Evolutionary conservation across 2,113 vertebrate genomes (phyloP).

Genomic region (Labeo rohita): DNA sequence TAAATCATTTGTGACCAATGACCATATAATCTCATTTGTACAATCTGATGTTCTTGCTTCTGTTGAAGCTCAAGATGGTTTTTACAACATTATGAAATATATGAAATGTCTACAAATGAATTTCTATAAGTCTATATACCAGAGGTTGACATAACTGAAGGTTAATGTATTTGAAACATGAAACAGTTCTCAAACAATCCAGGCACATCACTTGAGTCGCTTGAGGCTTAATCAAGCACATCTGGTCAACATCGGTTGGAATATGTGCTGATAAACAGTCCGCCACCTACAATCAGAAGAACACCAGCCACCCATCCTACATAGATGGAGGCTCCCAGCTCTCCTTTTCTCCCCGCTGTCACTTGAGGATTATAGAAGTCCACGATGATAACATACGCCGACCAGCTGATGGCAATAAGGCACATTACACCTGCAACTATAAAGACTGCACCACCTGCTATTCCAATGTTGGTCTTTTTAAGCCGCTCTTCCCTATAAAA

Average conservation of each 20-base stretch:
- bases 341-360: conserved; percentile 75
- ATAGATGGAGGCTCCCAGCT: conserved; percentile 88
- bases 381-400: conserved; percentile 81
- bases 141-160: background rate
- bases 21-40: background rate
- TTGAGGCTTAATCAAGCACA: background rate
- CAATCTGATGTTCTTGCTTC: background rate
- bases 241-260: conserved; percentile 63
- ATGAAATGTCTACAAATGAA: too few relatives aligned
- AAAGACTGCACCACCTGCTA: conserved; percentile 72
- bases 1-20: background rate
- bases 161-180: background rate
- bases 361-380: conserved; percentile 86
- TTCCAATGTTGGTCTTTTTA: conserved; percentile 70
- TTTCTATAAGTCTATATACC: too few relatives aligned
- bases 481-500: conserved; percentile 66
- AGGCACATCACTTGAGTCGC: background rate
- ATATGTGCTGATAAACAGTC: conserved; percentile 76
- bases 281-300: conserved; percentile 85
- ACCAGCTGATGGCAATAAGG: conserved; percentile 85
- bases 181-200: background rate
- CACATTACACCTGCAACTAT: conserved; percentile 75
- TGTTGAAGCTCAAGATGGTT: too few relatives aligned
- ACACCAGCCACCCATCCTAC: conserved; percentile 84
- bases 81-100: too few relatives aligned